phyloP scores from a whole-genome alignment of 2,888 invertebrate species.

The Pandemis corylana region DNA sequence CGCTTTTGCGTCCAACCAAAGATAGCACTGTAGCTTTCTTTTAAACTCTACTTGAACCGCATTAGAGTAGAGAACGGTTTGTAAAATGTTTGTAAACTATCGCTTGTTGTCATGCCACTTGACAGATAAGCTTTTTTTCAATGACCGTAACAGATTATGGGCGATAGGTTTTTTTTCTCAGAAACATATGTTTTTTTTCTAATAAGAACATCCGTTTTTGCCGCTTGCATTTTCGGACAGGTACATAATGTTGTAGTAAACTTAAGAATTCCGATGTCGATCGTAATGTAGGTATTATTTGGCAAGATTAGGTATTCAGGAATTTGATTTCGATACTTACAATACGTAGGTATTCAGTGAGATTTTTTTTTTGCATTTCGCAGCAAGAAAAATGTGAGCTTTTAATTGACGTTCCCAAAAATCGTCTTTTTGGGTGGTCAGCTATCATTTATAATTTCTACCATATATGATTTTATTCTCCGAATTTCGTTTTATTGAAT shows the following conservation, averaged over 20 bases:
- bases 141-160: constrained; percentile 42
- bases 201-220: constrained; percentile 35
- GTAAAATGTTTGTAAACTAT: neutral
- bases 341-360: neutral
- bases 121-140: constrained; percentile 47
- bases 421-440: constrained; percentile 16
- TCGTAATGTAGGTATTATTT: neutral
- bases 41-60: constrained; percentile 15
- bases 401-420: neutral
- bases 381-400: neutral
- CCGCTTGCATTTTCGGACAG: constrained; percentile 28
- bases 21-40: constrained; percentile 43
- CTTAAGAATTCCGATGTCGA: neutral
- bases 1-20: constrained; percentile 58
- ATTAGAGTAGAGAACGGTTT: constrained; percentile 13
- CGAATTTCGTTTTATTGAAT: neutral
- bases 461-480: neutral
- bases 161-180: constrained; percentile 41
- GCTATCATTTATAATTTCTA: constrained; percentile 7
- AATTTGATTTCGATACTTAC: neutral
- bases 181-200: constrained; percentile 42
- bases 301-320: neutral
- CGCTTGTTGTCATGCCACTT: constrained; percentile 43
- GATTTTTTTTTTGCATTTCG: neutral
- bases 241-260: constrained; percentile 22